A percentile compares a stretch with the other conserved stretches of the same genome.
phyloP scores from a whole-genome alignment of 2,797 vertebrate species.

The Perodicticus potto region DNA sequence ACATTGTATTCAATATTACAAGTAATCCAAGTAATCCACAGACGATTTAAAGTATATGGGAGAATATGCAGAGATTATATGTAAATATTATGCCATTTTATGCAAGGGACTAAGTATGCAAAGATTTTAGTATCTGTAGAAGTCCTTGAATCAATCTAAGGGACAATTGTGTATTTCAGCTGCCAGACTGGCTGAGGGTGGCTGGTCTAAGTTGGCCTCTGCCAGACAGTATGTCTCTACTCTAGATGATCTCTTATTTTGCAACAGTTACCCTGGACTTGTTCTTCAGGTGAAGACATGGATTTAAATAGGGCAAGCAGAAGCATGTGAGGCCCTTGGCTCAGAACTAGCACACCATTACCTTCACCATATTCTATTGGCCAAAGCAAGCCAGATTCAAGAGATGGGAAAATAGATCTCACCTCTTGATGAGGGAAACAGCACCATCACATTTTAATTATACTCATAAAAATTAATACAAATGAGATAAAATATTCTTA shows the following conservation, averaged over 20 bases:
- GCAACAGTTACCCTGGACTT: not conserved
- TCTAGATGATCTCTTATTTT: not conserved
- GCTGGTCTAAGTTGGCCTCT: not conserved
- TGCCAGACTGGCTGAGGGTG: not conserved
- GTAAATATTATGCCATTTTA: not conserved
- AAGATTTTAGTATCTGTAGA: not conserved
- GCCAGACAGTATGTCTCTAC: not conserved
- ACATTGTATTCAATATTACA: not conserved
- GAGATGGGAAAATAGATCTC: not conserved
- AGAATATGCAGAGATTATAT: not conserved
- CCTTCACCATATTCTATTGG: not conserved
- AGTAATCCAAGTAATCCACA: not conserved
- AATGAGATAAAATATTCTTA: not conserved
- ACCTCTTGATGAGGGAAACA: not conserved
- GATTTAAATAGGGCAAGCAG: not conserved
- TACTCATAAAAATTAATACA: too few species aligned
- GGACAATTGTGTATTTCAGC: not conserved
- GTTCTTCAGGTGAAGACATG: not conserved
- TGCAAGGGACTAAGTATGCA: not conserved
- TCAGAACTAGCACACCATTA: not conserved
- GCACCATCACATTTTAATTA: not conserved
- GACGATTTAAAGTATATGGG: not conserved
- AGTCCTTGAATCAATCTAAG: not conserved
- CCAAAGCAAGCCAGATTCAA: not conserved
- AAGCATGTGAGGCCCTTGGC: not conserved